Conservation (phyloP, 30 jellyfish, hydroid and myxozoan species). For the Turritopsis rubra region DNA sequence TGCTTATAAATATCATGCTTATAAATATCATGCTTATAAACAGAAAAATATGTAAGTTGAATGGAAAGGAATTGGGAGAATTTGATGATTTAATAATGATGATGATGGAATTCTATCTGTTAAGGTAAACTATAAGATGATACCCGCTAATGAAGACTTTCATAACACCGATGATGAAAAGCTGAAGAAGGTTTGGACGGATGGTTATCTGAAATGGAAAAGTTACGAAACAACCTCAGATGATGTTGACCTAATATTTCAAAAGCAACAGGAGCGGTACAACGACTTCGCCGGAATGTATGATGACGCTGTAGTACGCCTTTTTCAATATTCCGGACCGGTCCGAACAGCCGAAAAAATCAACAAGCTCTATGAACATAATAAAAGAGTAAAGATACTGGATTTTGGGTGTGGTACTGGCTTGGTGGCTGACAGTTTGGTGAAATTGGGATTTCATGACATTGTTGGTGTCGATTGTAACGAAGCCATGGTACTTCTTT, state of each 20-base stretch:
- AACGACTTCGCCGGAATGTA: slow-evolving; percentile 8
- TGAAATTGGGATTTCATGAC: slow-evolving; percentile 5
- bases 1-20: too few species aligned
- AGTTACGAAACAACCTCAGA: neutral
- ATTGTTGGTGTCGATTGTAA: slow-evolving; percentile 33
- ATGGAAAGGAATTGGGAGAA: too few species aligned
- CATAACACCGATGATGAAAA: slow-evolving; percentile 18
- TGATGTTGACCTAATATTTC: neutral
- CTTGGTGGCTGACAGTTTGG: slow-evolving; percentile 22
- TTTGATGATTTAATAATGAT: too few species aligned
- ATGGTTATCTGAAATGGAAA: slow-evolving; percentile 25
- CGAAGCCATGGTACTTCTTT: slow-evolving; percentile 17
- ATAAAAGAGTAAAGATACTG: slow-evolving; percentile 15
- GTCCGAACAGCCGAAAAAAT: slow-evolving; percentile 21
- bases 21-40: too few species aligned
- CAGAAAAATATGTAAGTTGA: too few species aligned
- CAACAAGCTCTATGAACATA: slow-evolving; percentile 7
- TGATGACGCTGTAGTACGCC: slow-evolving; percentile 22
- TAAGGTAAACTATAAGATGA: too few species aligned
- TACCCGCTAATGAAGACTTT: too few species aligned
- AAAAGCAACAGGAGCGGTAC: slow-evolving; percentile 24
- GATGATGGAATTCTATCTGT: too few species aligned
- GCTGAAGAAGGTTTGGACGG: slow-evolving; percentile 23
- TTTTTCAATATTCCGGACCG: slow-evolving; percentile 26
- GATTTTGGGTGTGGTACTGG: slow-evolving; percentile 51